Percentiles rank a stretch among this genome's conserved stretches.
Conservation (phyloP, 1,140 invertebrate species). For the Aphis craccivora region DNA sequence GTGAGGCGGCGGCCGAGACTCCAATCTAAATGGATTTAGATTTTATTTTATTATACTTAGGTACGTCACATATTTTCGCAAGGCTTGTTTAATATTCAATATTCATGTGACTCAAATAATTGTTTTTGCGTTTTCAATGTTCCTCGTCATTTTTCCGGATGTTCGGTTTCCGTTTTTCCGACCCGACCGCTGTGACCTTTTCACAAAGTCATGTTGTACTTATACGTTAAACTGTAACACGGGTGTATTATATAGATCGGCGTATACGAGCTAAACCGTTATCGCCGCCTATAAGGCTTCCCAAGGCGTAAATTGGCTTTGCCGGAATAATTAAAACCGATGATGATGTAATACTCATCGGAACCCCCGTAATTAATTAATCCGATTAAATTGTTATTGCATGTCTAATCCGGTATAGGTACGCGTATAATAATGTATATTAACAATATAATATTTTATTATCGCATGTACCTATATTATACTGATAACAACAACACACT, state of each 20-base stretch:
- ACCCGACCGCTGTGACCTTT: background rate
- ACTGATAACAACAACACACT: background rate
- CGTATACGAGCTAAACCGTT: background rate
- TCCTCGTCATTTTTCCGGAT: background rate
- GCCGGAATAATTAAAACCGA: constrained; percentile 49
- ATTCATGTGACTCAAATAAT: background rate
- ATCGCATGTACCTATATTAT: background rate
- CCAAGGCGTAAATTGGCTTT: constrained; percentile 52
- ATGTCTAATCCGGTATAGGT: background rate
- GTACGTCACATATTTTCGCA: constrained; percentile 10
- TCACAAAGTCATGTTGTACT: background rate
- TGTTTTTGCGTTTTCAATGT: background rate
- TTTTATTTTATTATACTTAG: background rate
- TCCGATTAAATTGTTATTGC: constrained; percentile 42
- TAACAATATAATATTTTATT: background rate
- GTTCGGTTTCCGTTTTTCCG: background rate
- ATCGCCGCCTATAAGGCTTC: constrained; percentile 28
- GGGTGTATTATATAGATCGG: background rate
- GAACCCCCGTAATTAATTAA: constrained; percentile 45
- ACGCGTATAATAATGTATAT: background rate
- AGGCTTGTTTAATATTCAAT: background rate
- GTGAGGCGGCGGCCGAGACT: background rate
- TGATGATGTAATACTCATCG: constrained; percentile 36
- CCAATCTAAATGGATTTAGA: constrained; percentile 37
- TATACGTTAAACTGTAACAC: too few relatives aligned